Base-by-base conservation (phyloP, 1,140 invertebrate species). In the Drosophila pallidifrons region DNA sequence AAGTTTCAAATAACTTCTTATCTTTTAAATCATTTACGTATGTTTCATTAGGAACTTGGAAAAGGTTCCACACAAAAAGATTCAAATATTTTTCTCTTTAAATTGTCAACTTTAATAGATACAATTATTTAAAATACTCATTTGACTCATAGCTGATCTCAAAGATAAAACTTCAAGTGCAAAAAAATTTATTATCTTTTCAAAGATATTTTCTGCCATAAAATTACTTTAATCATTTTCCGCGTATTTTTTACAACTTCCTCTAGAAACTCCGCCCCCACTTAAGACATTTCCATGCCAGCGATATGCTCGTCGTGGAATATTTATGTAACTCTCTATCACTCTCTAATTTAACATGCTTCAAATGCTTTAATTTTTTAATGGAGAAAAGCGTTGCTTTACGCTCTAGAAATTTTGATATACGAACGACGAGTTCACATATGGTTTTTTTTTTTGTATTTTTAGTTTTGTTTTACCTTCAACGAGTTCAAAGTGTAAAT, bases 401-500 rank as follows among this genome's bases (percentile, higher is more conserved):
- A 80, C 83, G 83, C 83, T 88, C 85, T 88, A 55, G 64, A 83
- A 75, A 88, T 60, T 89, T 88, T 78, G 38, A 83, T 64, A 76
- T 64, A 68, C 51, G 7, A 43, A 6, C 7, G n/a, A 28, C 7
- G 35, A 38, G 7, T 38, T 10, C 35, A 41, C 13, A 6, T 41
- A 13, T 20, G 30, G 8, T 28, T 32, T 54, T 7, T 16, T 16
- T 16, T 16, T 25, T 4, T 25, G 20, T 25, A 25, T 25, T 25
- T 25, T 25, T 25, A 4, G 8, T 28, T 32, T 54, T 7, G 8
- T 28, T 32, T 54, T 7, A 4, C 6, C 38, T n/a, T n/a, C 38
- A 41, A 16, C 72, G 73, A 80, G 83, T 88, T 88, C 83, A 81
- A 51, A 83, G 83, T 88, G 83, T 88, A 88, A 87, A 83, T 78